A percentile compares a stretch with the other conserved stretches of the same genome.
phyloP scores from a whole-genome alignment of 2,113 vertebrate genomes.

The Etheostoma spectabile region DNA sequence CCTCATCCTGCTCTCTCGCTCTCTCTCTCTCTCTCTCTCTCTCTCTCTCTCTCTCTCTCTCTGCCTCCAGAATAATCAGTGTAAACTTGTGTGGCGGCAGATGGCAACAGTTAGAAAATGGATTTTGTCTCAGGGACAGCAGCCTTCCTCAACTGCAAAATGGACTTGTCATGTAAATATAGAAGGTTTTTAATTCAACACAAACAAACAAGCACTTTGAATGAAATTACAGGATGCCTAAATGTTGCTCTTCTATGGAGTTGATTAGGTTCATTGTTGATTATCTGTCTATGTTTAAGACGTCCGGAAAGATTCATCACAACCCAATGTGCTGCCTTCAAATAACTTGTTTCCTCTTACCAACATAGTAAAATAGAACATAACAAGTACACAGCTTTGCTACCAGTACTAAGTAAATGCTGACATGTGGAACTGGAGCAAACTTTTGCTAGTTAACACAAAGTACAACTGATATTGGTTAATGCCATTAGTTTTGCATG shows the following conservation, averaged over 20 bases:
- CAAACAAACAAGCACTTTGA: constrained; percentile 8
- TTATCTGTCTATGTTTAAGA: background rate
- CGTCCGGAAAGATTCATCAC: background rate
- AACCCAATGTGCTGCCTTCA: background rate
- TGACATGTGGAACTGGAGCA: no score
- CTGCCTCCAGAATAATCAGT: constrained; percentile 31
- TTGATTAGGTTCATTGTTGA: background rate
- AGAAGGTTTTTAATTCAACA: constrained; percentile 12
- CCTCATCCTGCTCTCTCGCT: constrained; percentile 38
- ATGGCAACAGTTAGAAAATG: constrained; percentile 25
- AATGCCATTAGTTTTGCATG: background rate
- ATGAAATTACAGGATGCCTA: background rate
- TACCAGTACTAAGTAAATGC: no score
- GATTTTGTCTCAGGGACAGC: constrained; percentile 26
- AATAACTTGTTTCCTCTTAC: background rate
- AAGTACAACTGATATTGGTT: background rate
- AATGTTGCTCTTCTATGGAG: background rate
- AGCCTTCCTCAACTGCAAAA: constrained; percentile 3
- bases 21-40: constrained; percentile 5
- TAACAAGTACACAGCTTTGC: background rate
- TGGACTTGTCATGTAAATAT: constrained; percentile 28
- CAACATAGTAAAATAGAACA: background rate
- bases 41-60: constrained; percentile 12
- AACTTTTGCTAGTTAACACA: no score
- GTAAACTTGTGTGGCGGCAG: background rate